phyloP scores from a whole-genome alignment of 2,888 invertebrate genomes.

The Coelopa pilipes region DNA sequence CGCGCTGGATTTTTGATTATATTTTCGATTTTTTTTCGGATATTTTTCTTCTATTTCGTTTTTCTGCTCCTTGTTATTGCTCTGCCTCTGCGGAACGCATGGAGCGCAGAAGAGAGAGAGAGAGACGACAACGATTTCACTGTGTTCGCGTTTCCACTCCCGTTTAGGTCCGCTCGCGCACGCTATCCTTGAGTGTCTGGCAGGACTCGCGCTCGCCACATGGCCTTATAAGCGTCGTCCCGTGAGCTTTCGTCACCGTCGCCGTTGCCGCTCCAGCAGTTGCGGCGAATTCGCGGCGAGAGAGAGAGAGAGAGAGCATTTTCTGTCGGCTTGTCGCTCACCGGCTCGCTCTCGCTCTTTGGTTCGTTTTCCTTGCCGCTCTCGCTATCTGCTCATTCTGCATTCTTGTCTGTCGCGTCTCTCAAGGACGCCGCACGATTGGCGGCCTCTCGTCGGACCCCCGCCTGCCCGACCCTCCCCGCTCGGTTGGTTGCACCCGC shows the following conservation, averaged over 20 bases:
- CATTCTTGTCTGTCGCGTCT: conserved; percentile 37
- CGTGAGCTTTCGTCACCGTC: conserved; percentile 28
- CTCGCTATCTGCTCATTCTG: conserved; percentile 23
- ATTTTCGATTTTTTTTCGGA: not conserved
- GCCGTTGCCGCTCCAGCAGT: conserved; percentile 41
- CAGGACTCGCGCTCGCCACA: conserved; percentile 41
- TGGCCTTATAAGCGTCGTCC: conserved; percentile 37
- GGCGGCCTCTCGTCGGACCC: too few relatives aligned
- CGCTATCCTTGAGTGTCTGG: conserved; percentile 56
- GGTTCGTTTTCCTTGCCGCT: conserved; percentile 12
- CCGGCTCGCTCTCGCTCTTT: conserved; percentile 46
- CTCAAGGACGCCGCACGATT: conserved; percentile 57
- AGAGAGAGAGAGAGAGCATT: conserved; percentile 35
- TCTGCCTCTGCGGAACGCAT: not conserved
- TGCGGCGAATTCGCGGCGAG: conserved; percentile 49
- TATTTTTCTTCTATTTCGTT: not conserved
- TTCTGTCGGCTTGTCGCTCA: conserved; percentile 47
- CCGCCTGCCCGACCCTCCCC: too few relatives aligned
- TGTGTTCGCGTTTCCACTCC: too few relatives aligned
- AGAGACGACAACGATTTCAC: too few relatives aligned
- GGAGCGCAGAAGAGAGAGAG: too few relatives aligned
- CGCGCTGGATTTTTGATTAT: too few relatives aligned
- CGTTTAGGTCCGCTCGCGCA: conserved; percentile 54
- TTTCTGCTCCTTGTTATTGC: not conserved
- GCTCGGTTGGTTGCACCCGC: too few relatives aligned